phyloP scores from a whole-genome alignment of 2,797 vertebrate species.

The Megalops cyprinoides region DNA sequence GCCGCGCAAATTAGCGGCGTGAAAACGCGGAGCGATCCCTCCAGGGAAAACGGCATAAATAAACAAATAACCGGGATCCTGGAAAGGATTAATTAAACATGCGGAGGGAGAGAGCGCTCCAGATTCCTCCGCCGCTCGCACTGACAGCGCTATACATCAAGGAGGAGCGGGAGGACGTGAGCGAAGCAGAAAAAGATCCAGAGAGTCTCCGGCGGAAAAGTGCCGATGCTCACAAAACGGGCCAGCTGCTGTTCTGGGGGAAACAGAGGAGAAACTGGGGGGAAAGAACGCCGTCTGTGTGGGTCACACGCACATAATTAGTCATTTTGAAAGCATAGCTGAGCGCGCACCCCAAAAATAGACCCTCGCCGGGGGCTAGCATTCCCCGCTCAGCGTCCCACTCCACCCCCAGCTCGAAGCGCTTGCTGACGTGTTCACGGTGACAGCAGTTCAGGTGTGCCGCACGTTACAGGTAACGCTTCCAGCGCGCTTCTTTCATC shows the following conservation, averaged over 20 bases:
- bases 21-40: not conserved
- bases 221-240: constrained; percentile 29
- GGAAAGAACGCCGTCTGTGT: constrained; percentile 54
- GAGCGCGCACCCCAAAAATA: constrained; percentile 67
- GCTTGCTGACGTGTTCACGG: too few species aligned
- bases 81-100: constrained; percentile 51
- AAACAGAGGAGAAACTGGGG: constrained; percentile 24
- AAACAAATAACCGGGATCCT: constrained; percentile 7
- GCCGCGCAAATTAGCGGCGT: not conserved
- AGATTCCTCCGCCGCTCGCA: not conserved
- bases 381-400: constrained; percentile 14
- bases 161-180: constrained; percentile 23
- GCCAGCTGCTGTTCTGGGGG: constrained; percentile 25
- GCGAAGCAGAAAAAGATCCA: not conserved
- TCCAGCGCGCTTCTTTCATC: too few species aligned
- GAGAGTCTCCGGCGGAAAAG: constrained; percentile 24
- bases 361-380: constrained; percentile 50
- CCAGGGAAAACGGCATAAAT: not conserved
- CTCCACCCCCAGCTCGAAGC: not conserved
- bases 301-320: constrained; percentile 68
- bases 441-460: not conserved
- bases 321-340: constrained; percentile 65
- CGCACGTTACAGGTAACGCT: too few species aligned
- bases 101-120: constrained; percentile 36
- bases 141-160: constrained; percentile 42